phyloP scores from a whole-genome alignment of 1,140 invertebrate species.

The Olivierus martensii region DNA sequence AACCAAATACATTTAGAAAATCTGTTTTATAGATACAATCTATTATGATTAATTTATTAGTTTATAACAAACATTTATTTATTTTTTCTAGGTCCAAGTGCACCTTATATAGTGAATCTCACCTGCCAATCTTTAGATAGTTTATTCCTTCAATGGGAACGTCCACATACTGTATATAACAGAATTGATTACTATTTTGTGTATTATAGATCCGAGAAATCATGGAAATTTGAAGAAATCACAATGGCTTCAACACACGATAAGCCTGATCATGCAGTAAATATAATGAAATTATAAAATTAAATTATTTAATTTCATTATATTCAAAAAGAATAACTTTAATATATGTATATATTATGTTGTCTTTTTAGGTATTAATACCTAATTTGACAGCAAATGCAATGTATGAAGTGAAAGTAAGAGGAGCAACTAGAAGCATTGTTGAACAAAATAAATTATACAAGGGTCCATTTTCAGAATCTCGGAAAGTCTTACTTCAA shows the following conservation, averaged over 20 bases:
- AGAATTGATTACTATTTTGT: constrained; percentile 63
- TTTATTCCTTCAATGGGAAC: constrained; percentile 62
- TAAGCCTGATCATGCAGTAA: constrained; percentile 17
- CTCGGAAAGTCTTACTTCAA: constrained; percentile 46
- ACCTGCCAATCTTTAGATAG: constrained; percentile 58
- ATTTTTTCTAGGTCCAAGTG: constrained; percentile 38
- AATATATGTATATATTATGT: not conserved
- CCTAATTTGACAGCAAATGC: constrained; percentile 56
- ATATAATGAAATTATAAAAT: constrained; percentile 1
- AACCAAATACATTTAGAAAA: no score
- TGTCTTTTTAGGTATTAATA: constrained; percentile 42
- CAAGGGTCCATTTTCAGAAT: constrained; percentile 46
- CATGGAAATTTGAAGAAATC: constrained; percentile 44
- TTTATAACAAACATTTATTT: not conserved
- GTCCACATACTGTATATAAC: constrained; percentile 51
- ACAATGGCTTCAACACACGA: constrained; percentile 35
- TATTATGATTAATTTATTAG: no score
- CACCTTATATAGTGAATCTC: constrained; percentile 67
- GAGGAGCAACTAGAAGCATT: constrained; percentile 50
- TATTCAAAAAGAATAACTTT: no score
- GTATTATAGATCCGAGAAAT: constrained; percentile 42
- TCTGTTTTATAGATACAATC: no score
- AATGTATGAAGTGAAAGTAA: constrained; percentile 56
- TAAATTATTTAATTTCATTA: not conserved
- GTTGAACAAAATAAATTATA: constrained; percentile 43